Evolutionary conservation across 2,797 vertebrate species (phyloP).

Genomic region (Phaenicophaeus curvirostris): DNA sequence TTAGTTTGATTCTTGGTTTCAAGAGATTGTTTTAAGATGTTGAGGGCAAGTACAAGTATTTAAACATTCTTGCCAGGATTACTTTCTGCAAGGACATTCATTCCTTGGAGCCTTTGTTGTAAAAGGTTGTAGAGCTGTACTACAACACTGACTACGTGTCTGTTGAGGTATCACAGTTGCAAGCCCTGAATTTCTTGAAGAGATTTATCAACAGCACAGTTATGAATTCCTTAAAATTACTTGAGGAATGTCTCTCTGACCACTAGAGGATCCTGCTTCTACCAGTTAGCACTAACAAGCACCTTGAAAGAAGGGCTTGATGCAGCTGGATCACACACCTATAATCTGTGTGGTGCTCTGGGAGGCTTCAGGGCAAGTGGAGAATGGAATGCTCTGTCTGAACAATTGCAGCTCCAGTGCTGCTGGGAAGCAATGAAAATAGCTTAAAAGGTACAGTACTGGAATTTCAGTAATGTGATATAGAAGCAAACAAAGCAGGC

Average conservation of each 20-base stretch:
- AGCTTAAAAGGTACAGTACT: background rate
- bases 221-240: background rate
- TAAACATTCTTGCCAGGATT: background rate
- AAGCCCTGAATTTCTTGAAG: background rate
- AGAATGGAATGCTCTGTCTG: background rate
- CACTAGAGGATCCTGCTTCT: background rate
- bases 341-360: too few relatives aligned
- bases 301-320: background rate
- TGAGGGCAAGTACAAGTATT: background rate
- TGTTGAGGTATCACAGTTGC: background rate
- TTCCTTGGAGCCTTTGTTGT: background rate
- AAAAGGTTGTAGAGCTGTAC: background rate
- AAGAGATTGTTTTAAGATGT: background rate
- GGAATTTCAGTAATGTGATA: background rate
- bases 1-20: background rate
- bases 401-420: background rate
- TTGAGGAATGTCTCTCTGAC: background rate
- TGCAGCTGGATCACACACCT: background rate
- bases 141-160: background rate
- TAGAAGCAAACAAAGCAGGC: background rate
- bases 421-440: background rate
- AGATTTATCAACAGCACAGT: background rate
- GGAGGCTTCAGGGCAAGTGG: background rate
- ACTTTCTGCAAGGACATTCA: background rate
- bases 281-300: background rate